These are phyloP conservation scores for Scaptomyza flava DNA, from an alignment of 2,888 invertebrate genomes.

Conservation along the genomic window DNA sequence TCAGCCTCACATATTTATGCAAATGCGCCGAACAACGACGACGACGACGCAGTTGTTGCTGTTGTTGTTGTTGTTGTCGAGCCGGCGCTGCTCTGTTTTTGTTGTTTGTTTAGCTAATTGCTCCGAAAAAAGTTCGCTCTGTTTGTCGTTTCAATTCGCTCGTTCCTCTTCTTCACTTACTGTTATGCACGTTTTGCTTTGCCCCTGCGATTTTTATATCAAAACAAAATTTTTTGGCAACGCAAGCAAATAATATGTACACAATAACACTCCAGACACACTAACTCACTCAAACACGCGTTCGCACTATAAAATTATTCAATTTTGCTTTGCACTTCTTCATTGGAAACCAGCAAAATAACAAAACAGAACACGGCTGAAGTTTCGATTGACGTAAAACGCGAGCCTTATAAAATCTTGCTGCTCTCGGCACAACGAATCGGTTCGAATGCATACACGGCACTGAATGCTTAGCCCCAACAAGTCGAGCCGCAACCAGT, in stretches of 20 bases:
- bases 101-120: conserved; percentile 46
- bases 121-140: conserved; percentile 47
- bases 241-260: conserved; percentile 45
- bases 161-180: conserved; percentile 33
- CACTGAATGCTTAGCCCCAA: conserved; percentile 65
- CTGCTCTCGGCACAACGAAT: conserved; percentile 66
- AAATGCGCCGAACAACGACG: conserved; percentile 48
- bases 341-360: conserved; percentile 49
- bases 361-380: conserved; percentile 57
- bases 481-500: conserved; percentile 49
- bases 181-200: conserved; percentile 57
- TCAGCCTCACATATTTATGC: conserved; percentile 60
- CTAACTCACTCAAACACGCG: conserved; percentile 30
- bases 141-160: conserved; percentile 16
- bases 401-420: conserved; percentile 46
- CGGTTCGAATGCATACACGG: conserved; percentile 81
- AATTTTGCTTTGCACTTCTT: conserved; percentile 69
- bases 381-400: conserved; percentile 53
- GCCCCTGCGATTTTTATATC: conserved; percentile 43
- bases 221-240: conserved; percentile 51
- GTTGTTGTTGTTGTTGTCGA: conserved; percentile 15
- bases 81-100: conserved; percentile 15
- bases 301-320: conserved; percentile 65
- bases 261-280: conserved; percentile 16
- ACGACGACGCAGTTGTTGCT: conserved; percentile 1